Base-by-base conservation (phyloP, 2,888 invertebrate species). In the Leptopilina myrica region DNA sequence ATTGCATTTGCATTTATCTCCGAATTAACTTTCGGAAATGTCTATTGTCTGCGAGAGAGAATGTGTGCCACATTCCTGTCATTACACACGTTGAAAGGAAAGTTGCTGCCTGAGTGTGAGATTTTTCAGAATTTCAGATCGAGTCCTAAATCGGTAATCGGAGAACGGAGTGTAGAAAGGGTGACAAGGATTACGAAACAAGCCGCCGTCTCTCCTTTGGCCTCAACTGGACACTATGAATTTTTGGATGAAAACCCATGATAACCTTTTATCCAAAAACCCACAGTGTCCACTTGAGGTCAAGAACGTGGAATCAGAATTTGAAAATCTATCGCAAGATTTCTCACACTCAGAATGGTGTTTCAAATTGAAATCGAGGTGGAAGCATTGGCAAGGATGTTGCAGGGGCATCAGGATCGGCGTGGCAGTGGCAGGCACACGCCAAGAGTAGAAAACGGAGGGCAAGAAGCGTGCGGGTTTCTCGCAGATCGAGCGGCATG, bases 121-220 rank as follows among this genome's bases (percentile, higher is more conserved):
- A 73, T 73, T 73, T 73, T 73, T 73, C 73, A 73, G 73, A 73
- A 56, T 73, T 73, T 73, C 73, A 73, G 73, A 73, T 73, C 73
- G 56, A 73, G 73, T 73, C 73, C 73, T 73, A 73, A 73, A 73
- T 73, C 73, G 73, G 73, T 73, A 73, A 73, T 73, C 5, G 56
- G 73, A 73, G 73, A 73, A 73, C 56, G 73, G 33, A 73, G 12
- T 53, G 33, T 73, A 73, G 73, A 69, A 56, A 69, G 53, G 69
- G 53, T 69, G 53, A 14, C 53, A 59, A 33, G 33, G 33, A 66
- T 66, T 66, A 15, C 66, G 66, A 66, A 66, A 46, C n/a, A 46
- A 46, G 66, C 64, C 64, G 64, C 64, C 64, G 64, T 33, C 26
- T 33, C 26, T 33, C 26, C 64, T 8, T 26, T 33, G 15, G 20